Conservation (phyloP, 1,140 invertebrate genomes). For the Anadara kagoshimensis region DNA sequence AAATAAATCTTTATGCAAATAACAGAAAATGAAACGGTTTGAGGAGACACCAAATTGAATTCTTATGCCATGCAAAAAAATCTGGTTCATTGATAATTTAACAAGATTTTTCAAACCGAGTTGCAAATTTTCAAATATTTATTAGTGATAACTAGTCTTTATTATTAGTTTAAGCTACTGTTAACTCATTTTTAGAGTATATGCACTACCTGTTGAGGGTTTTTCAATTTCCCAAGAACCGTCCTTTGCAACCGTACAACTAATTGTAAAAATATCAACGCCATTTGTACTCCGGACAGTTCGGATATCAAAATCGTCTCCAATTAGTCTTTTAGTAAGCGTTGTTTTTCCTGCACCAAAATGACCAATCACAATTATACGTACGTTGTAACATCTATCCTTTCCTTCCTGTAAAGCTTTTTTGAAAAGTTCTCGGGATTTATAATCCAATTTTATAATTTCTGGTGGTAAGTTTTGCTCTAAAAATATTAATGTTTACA, state of each 20-base stretch:
- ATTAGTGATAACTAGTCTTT: too few relatives aligned
- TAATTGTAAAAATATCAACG: background rate
- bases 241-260: background rate
- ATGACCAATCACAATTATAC: background rate
- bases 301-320: background rate
- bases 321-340: background rate
- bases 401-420: background rate
- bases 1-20: too few relatives aligned
- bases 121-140: too few relatives aligned
- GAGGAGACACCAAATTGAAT: too few relatives aligned
- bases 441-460: background rate
- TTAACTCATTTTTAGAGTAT: too few relatives aligned
- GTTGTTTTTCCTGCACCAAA: slow-evolving; percentile 7
- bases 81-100: too few relatives aligned
- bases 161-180: too few relatives aligned
- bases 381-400: background rate
- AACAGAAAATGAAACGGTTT: too few relatives aligned
- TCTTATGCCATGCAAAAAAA: too few relatives aligned
- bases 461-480: background rate
- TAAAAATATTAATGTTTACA: too few relatives aligned
- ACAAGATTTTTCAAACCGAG: too few relatives aligned
- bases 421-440: background rate
- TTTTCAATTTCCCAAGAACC: background rate
- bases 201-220: too few relatives aligned
- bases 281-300: background rate